Conservation (phyloP, 2,888 invertebrate species). For the Ligdia adustata region DNA sequence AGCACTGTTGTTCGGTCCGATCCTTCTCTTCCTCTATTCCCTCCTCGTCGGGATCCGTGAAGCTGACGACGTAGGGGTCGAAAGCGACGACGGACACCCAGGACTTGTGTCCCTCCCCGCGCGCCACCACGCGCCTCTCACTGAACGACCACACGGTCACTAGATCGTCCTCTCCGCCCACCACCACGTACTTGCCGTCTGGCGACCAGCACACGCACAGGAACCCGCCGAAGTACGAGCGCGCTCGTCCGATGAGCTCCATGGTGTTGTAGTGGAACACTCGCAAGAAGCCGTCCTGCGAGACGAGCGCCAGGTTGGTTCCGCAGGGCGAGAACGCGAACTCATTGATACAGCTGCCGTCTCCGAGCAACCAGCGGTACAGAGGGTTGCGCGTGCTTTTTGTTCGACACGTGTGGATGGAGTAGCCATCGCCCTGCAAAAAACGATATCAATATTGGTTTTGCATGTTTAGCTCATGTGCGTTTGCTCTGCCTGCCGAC, state of each 20-base stretch:
- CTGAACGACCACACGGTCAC: slow-evolving; percentile 98
- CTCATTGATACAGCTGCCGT: slow-evolving; percentile 95
- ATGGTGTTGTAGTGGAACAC: slow-evolving; percentile 99
- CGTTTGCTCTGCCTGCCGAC: too few species aligned
- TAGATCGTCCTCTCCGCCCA: slow-evolving; percentile 99
- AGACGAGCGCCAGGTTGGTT: slow-evolving; percentile 95
- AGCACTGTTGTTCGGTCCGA: slow-evolving; percentile 85
- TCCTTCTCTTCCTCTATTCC: slow-evolving; percentile 45
- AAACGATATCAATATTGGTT: too few species aligned
- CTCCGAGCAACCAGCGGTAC: slow-evolving; percentile 92
- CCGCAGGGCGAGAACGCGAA: slow-evolving; percentile 98
- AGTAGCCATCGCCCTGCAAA: slow-evolving; percentile 93
- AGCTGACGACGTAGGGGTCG: slow-evolving; percentile 92
- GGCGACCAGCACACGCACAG: slow-evolving; percentile 99
- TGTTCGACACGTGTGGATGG: slow-evolving; percentile 97
- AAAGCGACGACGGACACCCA: slow-evolving; percentile 99
- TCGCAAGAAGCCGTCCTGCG: slow-evolving; percentile 97
- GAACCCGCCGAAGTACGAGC: slow-evolving; percentile 99
- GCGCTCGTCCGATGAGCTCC: slow-evolving; percentile 96
- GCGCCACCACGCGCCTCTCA: slow-evolving; percentile 96
- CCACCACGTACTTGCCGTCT: slow-evolving; percentile 96
- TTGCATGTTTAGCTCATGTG: too few species aligned
- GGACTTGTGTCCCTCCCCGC: slow-evolving; percentile 98
- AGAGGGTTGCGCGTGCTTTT: slow-evolving; percentile 98
- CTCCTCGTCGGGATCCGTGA: slow-evolving; percentile 86